phyloP scores from a whole-genome alignment of 2,113 vertebrate species.

The Burhinus oedicnemus region DNA sequence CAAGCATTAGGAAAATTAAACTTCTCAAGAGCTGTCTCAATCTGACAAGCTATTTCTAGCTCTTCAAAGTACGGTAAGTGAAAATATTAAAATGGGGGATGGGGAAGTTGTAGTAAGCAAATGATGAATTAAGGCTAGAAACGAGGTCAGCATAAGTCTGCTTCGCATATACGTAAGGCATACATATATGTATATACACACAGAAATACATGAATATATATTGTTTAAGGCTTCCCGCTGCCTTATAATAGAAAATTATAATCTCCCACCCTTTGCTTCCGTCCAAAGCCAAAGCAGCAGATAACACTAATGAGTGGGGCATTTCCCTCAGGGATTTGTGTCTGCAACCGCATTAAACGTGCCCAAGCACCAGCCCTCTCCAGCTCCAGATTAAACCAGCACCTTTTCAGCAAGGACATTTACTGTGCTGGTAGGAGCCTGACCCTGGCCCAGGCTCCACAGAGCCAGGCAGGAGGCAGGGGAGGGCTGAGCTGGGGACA shows the following conservation, averaged over 20 bases:
- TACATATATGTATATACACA: fast-evolving
- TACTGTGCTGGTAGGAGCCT: neutral
- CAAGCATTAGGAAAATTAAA: slow-evolving; percentile 74
- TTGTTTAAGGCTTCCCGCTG: neutral
- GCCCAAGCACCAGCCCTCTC: neutral
- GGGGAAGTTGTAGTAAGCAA: slow-evolving; percentile 1
- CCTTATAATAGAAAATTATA: neutral
- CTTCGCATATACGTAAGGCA: neutral
- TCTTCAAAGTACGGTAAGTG: slow-evolving; percentile 26
- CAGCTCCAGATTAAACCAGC: neutral
- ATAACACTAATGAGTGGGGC: neutral
- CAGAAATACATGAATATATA: neutral
- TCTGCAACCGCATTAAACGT: neutral
- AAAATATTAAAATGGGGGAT: slow-evolving; percentile 40
- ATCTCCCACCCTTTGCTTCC: neutral
- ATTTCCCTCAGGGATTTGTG: neutral
- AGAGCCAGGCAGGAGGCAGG: neutral
- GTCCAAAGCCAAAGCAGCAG: neutral
- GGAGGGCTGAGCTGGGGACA: neutral
- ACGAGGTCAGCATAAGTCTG: neutral
- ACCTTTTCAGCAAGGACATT: neutral
- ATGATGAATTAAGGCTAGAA: neutral
- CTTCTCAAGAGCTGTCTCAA: slow-evolving; percentile 63
- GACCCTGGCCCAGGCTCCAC: neutral
- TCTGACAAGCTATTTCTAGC: slow-evolving; percentile 68